Conservation (phyloP, 2,113 vertebrate genomes). For the Dicerorhinus sumatrensis region DNA sequence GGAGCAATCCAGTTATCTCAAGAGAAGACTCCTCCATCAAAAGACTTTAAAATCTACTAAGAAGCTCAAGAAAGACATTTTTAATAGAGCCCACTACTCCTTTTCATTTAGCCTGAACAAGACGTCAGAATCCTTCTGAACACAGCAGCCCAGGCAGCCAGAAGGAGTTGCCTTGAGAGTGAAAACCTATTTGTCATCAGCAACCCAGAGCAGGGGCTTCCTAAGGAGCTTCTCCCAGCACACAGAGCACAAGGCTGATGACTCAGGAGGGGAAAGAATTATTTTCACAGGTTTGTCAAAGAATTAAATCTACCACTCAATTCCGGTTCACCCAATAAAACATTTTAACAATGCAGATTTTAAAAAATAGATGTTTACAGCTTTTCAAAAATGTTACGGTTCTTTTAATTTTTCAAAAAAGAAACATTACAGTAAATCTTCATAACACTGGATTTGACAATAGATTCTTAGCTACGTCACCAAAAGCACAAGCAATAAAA, state of each 20-base stretch:
- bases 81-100: not conserved
- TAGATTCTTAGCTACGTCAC: not conserved
- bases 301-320: not conserved
- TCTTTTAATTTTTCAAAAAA: slow-evolving; percentile 14
- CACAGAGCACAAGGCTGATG: rapidly evolving
- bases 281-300: not conserved
- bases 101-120: not conserved
- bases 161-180: not conserved
- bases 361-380: not conserved
- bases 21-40: not conserved
- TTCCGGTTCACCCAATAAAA: not conserved
- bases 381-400: not conserved
- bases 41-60: slow-evolving; percentile 35
- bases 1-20: not conserved
- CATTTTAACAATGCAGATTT: not conserved
- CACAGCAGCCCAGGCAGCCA: not conserved
- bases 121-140: not conserved
- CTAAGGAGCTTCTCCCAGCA: not conserved
- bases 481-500: not conserved
- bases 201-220: not conserved
- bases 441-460: not conserved
- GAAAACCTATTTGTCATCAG: not conserved
- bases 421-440: slow-evolving; percentile 24
- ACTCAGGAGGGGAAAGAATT: not conserved
- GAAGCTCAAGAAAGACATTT: not conserved